Evolutionary conservation across 2,797 vertebrate genomes (phyloP), one percentile per base, ranked within the genome.

Genomic region (Cryptoprocta ferox): DNA sequence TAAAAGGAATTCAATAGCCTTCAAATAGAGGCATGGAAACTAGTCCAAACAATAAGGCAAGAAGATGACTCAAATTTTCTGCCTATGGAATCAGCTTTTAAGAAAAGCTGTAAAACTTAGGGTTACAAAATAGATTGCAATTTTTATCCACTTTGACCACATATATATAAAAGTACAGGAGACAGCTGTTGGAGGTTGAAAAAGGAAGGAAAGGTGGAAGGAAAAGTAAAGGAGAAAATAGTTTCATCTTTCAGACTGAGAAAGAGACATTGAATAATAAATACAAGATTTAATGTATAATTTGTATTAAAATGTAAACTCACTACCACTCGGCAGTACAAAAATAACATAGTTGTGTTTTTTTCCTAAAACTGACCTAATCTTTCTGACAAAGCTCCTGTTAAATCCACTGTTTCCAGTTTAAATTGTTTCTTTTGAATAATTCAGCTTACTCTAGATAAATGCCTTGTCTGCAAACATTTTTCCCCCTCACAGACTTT

Each of bases 331-430:
- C 50, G 45, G 11, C 21, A 53, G 18, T 70, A 70, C 15, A 63
- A 76, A 92, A n/a, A 24, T 48, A 73, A 86, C 12, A 10, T 30
- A 37, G 13, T 65, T 39, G 13, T 50, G 15, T 24, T 59, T 63
- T 95, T n/a, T 81, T 68, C 87, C 82, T 82, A 68, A 82, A 88
- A 87, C 19, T 81, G 32, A 87, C 91, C 16, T 91, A 32, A 32
- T 91, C 61, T 68, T 90, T 80, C 50, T 28, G 61, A 50, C 59
- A 91, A 82, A 76, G 5, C 48, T 76, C 32, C 28, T 71, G 3
- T 85, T 53, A 91, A 70, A 42, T 28, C 5, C 13, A 13, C 15
- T 83, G 42, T 89, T 81, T 59, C 24, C 66, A 80, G 13, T 53
- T 92, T 59, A 80, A 89, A 50, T 19, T 8, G 18, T 48, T 59